Percentiles rank a stretch among this genome's conserved stretches.
Evolutionary conservation across 2,113 vertebrate species (phyloP).

Genomic region (Erythrocercus mccallii): DNA sequence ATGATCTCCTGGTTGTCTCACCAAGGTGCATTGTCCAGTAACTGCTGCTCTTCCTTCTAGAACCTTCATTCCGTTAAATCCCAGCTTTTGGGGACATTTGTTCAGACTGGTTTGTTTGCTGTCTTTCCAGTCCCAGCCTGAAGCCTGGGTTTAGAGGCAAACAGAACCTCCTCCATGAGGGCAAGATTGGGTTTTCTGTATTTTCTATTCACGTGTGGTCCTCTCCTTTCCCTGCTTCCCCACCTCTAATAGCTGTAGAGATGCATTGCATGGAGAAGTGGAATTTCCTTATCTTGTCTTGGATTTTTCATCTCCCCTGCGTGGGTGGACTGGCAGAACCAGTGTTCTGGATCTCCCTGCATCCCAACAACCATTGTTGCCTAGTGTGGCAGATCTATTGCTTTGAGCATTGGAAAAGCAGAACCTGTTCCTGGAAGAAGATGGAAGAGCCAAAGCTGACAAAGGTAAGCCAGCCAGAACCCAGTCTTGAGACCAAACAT

Average conservation of each 20-base stretch:
- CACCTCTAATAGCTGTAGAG: background rate
- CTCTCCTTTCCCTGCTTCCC: background rate
- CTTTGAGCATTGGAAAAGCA: background rate
- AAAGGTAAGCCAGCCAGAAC: conserved; percentile 23
- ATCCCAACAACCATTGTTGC: background rate
- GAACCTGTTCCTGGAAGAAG: background rate
- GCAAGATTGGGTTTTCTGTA: background rate
- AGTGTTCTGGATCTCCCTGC: background rate
- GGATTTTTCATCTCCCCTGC: conserved; percentile 1
- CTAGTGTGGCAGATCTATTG: background rate
- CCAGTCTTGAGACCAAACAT: background rate
- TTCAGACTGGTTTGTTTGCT: background rate
- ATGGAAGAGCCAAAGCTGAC: background rate
- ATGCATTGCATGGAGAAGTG: conserved; percentile 11
- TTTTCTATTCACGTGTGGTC: background rate
- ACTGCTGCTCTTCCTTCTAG: background rate
- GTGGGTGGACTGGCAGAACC: conserved; percentile 38
- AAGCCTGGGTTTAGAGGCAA: background rate
- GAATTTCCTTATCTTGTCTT: conserved; percentile 34
- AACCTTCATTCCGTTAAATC: background rate
- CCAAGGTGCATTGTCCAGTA: background rate
- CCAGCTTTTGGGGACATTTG: background rate
- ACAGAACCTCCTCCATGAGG: background rate
- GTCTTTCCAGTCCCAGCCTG: background rate
- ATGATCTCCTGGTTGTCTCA: background rate